phyloP scores from a whole-genome alignment of 2,888 invertebrate genomes.

The Caenorhabditis sinica region DNA sequence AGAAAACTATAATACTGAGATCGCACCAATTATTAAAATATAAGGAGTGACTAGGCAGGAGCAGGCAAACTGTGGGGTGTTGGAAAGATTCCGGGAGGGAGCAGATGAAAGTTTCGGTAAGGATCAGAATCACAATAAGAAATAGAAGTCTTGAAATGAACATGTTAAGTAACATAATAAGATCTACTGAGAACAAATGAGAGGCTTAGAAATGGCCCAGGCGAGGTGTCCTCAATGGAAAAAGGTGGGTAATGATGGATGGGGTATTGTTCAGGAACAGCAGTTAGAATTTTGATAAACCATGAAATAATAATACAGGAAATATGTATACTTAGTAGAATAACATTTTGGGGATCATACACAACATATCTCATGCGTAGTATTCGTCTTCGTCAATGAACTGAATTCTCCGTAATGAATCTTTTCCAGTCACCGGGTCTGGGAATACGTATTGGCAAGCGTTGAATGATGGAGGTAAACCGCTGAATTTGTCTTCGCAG shows the following conservation, averaged over 20 bases:
- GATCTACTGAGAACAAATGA: constrained; percentile 7
- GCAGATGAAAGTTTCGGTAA: constrained; percentile 24
- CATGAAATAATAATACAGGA: constrained; percentile 54
- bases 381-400: too few relatives aligned
- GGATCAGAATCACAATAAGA: constrained; percentile 16
- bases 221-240: constrained; percentile 14
- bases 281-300: constrained; percentile 14
- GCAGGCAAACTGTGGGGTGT: neutral
- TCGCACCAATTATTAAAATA: constrained; percentile 26
- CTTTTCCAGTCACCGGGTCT: neutral
- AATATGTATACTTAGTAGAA: constrained; percentile 6
- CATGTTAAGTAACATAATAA: constrained; percentile 4
- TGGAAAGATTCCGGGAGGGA: constrained; percentile 31
- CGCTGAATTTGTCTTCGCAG: constrained; percentile 18
- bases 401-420: neutral
- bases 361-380: neutral
- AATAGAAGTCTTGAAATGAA: neutral
- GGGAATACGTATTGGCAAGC: constrained; percentile 41
- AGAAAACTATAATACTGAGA: constrained; percentile 45
- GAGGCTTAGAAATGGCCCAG: neutral
- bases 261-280: neutral
- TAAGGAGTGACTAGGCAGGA: constrained; percentile 31
- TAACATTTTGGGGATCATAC: neutral
- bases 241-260: neutral
- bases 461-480: constrained; percentile 38